Base-by-base conservation (phyloP, 2,113 vertebrate species). In the Rhinolophus ferrumequinum region DNA sequence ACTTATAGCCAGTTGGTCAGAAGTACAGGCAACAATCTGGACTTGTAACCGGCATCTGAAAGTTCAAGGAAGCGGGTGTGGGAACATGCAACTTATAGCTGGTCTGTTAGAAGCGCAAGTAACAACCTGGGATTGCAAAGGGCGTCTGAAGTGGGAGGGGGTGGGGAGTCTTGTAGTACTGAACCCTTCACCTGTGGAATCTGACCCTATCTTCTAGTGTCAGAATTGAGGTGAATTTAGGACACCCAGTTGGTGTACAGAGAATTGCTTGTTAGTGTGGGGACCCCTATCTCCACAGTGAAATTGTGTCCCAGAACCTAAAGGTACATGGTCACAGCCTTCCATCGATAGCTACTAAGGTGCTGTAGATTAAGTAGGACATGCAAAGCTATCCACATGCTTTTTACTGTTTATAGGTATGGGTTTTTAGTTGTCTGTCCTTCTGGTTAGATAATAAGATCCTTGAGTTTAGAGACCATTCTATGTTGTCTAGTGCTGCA, bases 391-490 rank as follows among this genome's bases (percentile, higher is more conserved):
- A 28, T 56, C 4, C 4, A 1, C 16, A 52, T 26, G 10, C 11
- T 89, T 90, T 72, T 75, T 21, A 50, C 14, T 84, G 24, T 72
- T 87, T 35, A 3, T 54, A 66, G 14, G 5, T 19, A 52, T 12
- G 13, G 18, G 6, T 75, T 93, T 95, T 87, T 92, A 73, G 35
- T 96, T 82, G 38, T 87, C 26, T 60, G 22, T 79, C 21, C 93
- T 94, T 93, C 58, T 66, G 1, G 22, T 50, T 70, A 66, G 22
- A 90, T 26, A 38, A 35, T 66, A 77, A 50, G 9, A 16, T 62
- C 16, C 50, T 96, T 75, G 73, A 87, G 24, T 81, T 92, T 19
- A 72, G 38, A 88, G 77, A 81, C n/a, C n/a, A 83, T 72, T 83
- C 56, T 69, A 15, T 64, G 11, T 79, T 84, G 72, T 15, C 19